Evolutionary conservation across 2,113 vertebrate species (phyloP).

Genomic region (Oplegnathus fasciatus): DNA sequence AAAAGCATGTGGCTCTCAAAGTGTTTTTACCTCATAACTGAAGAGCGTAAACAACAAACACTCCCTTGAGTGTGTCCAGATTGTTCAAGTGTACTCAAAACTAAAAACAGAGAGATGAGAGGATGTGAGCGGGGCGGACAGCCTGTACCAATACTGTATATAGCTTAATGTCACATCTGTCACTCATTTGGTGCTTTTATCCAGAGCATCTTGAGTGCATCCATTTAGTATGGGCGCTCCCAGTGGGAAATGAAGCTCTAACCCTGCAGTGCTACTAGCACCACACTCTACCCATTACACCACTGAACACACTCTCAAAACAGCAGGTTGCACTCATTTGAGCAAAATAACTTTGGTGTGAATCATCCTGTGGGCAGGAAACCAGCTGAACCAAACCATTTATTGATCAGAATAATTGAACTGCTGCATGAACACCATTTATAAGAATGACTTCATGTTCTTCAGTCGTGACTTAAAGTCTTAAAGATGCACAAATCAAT

Average conservation of each 20-base stretch:
- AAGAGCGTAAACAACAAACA: constrained; percentile 40
- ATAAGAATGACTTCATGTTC: background rate
- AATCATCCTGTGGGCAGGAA: constrained; percentile 2
- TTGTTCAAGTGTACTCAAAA: constrained; percentile 48
- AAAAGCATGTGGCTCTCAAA: constrained; percentile 34
- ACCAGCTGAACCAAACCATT: background rate
- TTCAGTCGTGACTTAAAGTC: background rate
- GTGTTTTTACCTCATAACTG: constrained; percentile 30
- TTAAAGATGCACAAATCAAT: background rate
- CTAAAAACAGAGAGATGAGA: constrained; percentile 38
- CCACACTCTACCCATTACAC: constrained; percentile 39
- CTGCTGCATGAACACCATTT: background rate
- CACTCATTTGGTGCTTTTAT: constrained; percentile 64
- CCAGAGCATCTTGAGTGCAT: constrained; percentile 65
- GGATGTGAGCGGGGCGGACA: background rate
- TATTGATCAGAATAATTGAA: constrained; percentile 10
- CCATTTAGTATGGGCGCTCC: constrained; percentile 50
- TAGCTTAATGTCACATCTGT: constrained; percentile 44
- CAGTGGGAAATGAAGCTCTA: constrained; percentile 47
- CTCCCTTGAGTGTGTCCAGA: constrained; percentile 40
- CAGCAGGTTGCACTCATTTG: constrained; percentile 23
- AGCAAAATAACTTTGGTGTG: constrained; percentile 2
- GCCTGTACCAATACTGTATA: constrained; percentile 29
- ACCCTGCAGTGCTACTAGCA: constrained; percentile 18
- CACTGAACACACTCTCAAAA: constrained; percentile 15